Conservation (phyloP, 2,888 invertebrate genomes). For the Macaria liturata region DNA sequence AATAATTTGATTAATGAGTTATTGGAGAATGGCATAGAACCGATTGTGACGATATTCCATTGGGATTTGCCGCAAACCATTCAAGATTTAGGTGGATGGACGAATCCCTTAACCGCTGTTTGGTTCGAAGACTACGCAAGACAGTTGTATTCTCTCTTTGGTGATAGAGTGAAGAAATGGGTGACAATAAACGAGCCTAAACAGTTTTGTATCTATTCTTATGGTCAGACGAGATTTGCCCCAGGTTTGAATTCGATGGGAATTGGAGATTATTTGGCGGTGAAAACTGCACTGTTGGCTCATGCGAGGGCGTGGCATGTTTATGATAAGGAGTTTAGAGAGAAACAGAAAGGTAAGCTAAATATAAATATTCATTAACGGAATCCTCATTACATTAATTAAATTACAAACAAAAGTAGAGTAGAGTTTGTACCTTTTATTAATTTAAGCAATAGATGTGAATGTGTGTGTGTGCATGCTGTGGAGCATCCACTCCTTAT, state of each 20-base stretch:
- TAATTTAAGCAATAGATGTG: too few relatives aligned
- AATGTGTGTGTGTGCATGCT: too few relatives aligned
- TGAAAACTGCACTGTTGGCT: conserved; percentile 78
- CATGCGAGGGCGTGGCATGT: conserved; percentile 80
- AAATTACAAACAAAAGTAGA: too few relatives aligned
- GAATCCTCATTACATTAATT: too few relatives aligned
- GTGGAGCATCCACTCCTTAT: too few relatives aligned
- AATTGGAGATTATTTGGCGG: conserved; percentile 76
- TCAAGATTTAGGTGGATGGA: conserved; percentile 83
- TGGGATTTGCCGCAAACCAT: conserved; percentile 82
- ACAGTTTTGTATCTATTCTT: conserved; percentile 65
- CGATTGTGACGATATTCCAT: conserved; percentile 83
- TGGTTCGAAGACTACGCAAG: conserved; percentile 80
- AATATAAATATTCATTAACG: too few relatives aligned
- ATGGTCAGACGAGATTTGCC: conserved; percentile 62
- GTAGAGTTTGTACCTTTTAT: too few relatives aligned
- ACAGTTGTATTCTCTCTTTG: conserved; percentile 68
- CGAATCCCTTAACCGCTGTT: conserved; percentile 66
- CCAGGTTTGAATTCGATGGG: conserved; percentile 69
- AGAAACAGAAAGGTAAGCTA: conserved; percentile 52
- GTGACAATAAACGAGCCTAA: conserved; percentile 84
- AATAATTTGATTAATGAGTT: conserved; percentile 85
- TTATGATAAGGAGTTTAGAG: conserved; percentile 65
- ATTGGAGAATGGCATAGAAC: conserved; percentile 82
- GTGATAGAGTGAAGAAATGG: conserved; percentile 81